Evolutionary conservation across 2,113 vertebrate species (phyloP).

Genomic region (Corythornis madagascariensis): DNA sequence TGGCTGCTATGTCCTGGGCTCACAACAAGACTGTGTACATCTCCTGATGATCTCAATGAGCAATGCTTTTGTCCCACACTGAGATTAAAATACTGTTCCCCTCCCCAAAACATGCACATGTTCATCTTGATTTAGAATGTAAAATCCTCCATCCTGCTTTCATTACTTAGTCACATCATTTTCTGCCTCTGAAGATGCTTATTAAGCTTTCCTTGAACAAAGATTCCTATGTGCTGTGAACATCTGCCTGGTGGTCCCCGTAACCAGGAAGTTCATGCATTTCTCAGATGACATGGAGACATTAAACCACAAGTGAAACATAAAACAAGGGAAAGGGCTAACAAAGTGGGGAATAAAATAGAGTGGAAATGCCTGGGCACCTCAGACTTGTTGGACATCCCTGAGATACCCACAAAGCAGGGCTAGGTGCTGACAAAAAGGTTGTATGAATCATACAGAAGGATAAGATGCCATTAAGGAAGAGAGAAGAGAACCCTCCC

Average conservation of each 20-base stretch:
- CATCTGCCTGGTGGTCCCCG: neutral
- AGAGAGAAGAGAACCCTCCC: neutral
- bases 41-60: neutral
- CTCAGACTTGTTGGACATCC: neutral
- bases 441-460: neutral
- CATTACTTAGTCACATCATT: neutral
- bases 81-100: neutral
- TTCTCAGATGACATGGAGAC: neutral
- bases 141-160: neutral
- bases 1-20: too few relatives aligned
- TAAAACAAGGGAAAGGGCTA: neutral
- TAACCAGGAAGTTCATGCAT: neutral
- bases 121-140: neutral
- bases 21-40: too few relatives aligned
- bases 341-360: neutral
- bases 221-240: neutral
- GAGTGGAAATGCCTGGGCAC: neutral
- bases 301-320: neutral
- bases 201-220: constrained; percentile 2
- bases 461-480: neutral
- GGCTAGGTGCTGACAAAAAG: neutral
- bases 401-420: neutral
- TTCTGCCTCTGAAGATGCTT: constrained; percentile 24
- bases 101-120: fast-evolving
- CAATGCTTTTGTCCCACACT: neutral